Percentiles rank a stretch among this genome's conserved stretches.
Evolutionary conservation across 2,797 vertebrate species (phyloP).

Genomic region (Megalops cyprinoides): DNA sequence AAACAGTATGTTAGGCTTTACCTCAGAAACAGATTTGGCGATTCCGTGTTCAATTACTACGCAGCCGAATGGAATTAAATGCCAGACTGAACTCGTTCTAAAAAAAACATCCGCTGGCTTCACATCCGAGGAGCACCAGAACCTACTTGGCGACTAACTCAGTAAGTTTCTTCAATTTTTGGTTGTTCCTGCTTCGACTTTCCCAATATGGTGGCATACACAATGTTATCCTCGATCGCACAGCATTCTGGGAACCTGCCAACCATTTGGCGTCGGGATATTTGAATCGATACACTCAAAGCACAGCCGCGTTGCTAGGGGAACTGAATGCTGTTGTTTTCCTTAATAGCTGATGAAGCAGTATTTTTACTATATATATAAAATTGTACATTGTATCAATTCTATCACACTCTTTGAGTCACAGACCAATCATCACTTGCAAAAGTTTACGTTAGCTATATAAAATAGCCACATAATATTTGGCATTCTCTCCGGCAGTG

Average conservation of each 20-base stretch:
- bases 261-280: conserved; percentile 34
- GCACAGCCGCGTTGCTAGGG: conserved; percentile 48
- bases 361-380: too few relatives aligned
- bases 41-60: neutral
- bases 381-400: too few relatives aligned
- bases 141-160: neutral
- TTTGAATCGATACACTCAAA: conserved; percentile 70
- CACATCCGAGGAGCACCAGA: neutral
- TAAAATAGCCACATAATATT: too few relatives aligned
- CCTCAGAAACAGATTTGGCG: neutral
- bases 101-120: neutral
- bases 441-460: too few relatives aligned
- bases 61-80: neutral
- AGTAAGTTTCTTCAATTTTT: neutral
- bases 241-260: conserved; percentile 57
- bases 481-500: too few relatives aligned
- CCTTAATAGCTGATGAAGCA: neutral
- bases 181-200: neutral
- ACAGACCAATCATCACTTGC: too few relatives aligned
- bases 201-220: conserved; percentile 47
- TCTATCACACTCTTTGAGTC: neutral
- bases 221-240: conserved; percentile 14
- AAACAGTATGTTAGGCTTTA: neutral
- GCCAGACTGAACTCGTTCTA: neutral
- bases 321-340: conserved; percentile 42